phyloP scores from a whole-genome alignment of 2,797 vertebrate species.

The Malacoctenus gilli region DNA sequence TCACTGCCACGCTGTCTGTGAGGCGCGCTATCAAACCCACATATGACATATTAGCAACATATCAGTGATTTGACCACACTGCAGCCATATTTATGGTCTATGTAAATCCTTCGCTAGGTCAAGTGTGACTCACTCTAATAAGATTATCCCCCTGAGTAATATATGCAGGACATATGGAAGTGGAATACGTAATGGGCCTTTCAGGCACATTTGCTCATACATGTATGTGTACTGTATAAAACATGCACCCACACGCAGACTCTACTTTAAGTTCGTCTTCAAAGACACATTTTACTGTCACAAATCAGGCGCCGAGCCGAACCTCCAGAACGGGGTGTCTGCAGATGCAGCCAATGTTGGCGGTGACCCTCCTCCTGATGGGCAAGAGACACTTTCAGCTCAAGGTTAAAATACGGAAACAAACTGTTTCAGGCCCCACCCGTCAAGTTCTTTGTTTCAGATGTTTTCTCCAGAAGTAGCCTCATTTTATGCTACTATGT shows the following conservation, averaged over 20 bases:
- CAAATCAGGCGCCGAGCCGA: not conserved
- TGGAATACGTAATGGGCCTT: constrained; percentile 51
- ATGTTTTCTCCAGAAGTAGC: constrained; percentile 3
- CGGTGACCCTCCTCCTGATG: too few species aligned
- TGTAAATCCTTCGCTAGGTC: constrained; percentile 65
- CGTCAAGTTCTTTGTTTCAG: constrained; percentile 2
- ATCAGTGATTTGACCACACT: constrained; percentile 37
- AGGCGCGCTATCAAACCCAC: constrained; percentile 31
- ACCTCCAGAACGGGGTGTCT: not conserved
- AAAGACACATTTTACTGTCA: not conserved
- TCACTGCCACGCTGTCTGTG: constrained; percentile 17
- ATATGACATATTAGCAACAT: constrained; percentile 26
- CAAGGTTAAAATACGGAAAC: too few species aligned
- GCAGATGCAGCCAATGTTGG: constrained; percentile 17
- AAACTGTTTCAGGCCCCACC: too few species aligned
- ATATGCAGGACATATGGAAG: constrained; percentile 60
- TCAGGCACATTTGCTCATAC: constrained; percentile 51
- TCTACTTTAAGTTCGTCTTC: not conserved
- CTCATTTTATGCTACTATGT: not conserved
- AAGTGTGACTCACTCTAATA: constrained; percentile 69
- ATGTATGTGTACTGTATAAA: constrained; percentile 27
- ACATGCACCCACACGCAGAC: constrained; percentile 41
- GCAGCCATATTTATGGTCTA: constrained; percentile 58
- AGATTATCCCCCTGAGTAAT: constrained; percentile 63
- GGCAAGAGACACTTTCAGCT: too few species aligned